Base-by-base conservation (phyloP, 1,140 invertebrate species). In the Triops cancriformis region DNA sequence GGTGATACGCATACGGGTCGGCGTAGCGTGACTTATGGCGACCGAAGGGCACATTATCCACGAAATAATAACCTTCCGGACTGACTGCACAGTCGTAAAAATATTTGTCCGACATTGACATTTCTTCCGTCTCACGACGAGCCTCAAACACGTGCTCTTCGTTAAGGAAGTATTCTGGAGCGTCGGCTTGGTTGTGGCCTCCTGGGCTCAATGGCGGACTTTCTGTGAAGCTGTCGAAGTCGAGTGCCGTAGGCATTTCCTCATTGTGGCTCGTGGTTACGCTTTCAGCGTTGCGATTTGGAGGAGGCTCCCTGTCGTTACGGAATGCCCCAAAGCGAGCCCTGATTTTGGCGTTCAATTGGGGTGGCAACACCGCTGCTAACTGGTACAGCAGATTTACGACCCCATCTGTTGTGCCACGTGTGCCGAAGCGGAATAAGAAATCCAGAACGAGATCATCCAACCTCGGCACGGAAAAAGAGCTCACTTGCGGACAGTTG, bases 101-200 rank as follows among this genome's bases (percentile, higher is more conserved):
- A 64, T 64, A 64, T 64, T 64, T 64, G 51, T 64, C 51, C 51
- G 51, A 64, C 51, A 64, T 23, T 64, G 51, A 64, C 51, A 64
- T 64, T 64, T 64, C 51, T 64, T 64, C 51, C 51, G 51, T 64
- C 51, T 64, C 51, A 5, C 51, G 14, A 9, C 51, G 14, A 64
- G 10, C 18, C 51, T 64, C 51, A 0, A 64, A 23, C 51, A 64
- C 51, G n/a, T 64, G 51, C 23, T 64, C 51, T 64, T 64, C 51
- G 51, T 64, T 64, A 64, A 18, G 51, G 14, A n/a, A 18, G 23
- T 23, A 64, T 64, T 64, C 51, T 64, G 10, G 51, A 64, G 23
- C 51, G n/a, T n/a, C 51, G 23, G 14, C 51, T 14, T n/a, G 14
- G 1, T 1, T 23, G n/a, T n/a, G n/a, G 18, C 51, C 5, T 23